Evolutionary conservation across 2,113 vertebrate species (phyloP).

Genomic region (Seriola aureovittata): DNA sequence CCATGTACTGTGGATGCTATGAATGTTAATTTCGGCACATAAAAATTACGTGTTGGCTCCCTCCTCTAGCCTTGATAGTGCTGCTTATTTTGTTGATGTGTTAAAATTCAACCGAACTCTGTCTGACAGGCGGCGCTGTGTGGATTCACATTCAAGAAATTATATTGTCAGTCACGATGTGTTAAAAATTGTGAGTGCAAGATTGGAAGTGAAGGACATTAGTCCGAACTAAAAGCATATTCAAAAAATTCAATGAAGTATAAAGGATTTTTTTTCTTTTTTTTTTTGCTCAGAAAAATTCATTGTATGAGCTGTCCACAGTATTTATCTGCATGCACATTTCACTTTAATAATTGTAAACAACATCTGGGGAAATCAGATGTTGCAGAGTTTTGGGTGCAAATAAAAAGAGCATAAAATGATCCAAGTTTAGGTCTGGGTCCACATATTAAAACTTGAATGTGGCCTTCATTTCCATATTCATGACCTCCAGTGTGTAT

Average conservation of each 20-base stretch:
- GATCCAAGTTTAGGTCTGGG: neutral
- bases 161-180: slow-evolving; percentile 8
- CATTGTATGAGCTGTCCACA: neutral
- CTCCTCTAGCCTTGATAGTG: neutral
- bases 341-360: neutral
- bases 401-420: slow-evolving; percentile 9
- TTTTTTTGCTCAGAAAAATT: neutral
- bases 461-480: slow-evolving; percentile 44
- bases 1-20: slow-evolving; percentile 20
- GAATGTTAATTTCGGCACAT: slow-evolving; percentile 38
- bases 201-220: neutral
- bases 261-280: neutral
- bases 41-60: slow-evolving; percentile 43
- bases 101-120: slow-evolving; percentile 21
- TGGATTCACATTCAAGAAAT: slow-evolving; percentile 27
- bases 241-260: neutral
- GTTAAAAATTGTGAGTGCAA: neutral
- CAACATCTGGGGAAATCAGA: slow-evolving; percentile 19
- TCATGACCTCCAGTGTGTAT: slow-evolving; percentile 30
- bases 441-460: slow-evolving; percentile 10
- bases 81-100: slow-evolving; percentile 21
- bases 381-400: neutral
- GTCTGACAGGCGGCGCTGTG: slow-evolving; percentile 14
- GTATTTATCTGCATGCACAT: neutral
- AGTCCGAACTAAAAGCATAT: slow-evolving; percentile 1